These are phyloP conservation scores for Mnemiopsis leidyi DNA, from an alignment of 37 sponge, comb jelly and placozoan species.

Conservation along the genomic window DNA sequence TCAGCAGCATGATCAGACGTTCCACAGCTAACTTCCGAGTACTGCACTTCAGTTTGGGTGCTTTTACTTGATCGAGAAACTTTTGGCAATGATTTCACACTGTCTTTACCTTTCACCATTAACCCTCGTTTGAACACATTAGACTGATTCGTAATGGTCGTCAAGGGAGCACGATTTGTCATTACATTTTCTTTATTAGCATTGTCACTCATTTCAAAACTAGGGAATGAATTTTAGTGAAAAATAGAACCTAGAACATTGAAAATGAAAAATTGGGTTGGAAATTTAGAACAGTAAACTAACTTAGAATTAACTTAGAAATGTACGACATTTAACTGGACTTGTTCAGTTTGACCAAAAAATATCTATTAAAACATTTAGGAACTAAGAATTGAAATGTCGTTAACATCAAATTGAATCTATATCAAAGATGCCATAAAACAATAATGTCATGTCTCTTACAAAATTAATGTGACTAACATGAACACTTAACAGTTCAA, in stretches of 20 bases:
- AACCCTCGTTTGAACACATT: neutral
- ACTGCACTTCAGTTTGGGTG: slow-evolving; percentile 39
- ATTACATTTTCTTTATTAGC: slow-evolving; percentile 42
- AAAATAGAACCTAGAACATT: neutral
- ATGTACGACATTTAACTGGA: too few relatives aligned
- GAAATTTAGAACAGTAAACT: too few relatives aligned
- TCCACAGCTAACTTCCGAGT: slow-evolving; percentile 19
- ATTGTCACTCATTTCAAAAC: neutral
- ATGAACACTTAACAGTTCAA: too few relatives aligned
- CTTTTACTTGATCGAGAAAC: neutral
- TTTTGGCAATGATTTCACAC: neutral
- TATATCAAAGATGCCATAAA: too few relatives aligned
- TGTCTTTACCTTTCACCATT: neutral
- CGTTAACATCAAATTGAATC: too few relatives aligned
- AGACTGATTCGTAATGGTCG: neutral
- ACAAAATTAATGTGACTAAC: too few relatives aligned
- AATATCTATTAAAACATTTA: too few relatives aligned
- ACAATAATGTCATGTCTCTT: too few relatives aligned
- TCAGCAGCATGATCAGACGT: slow-evolving; percentile 54
- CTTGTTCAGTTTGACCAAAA: too few relatives aligned
- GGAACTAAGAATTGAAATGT: too few relatives aligned
- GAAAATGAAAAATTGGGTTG: neutral
- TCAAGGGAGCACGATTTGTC: neutral
- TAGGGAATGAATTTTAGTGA: neutral
- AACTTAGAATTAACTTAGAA: too few relatives aligned